phyloP scores from a whole-genome alignment of 2,888 invertebrate genomes.

The Allolobophora icterica region DNA sequence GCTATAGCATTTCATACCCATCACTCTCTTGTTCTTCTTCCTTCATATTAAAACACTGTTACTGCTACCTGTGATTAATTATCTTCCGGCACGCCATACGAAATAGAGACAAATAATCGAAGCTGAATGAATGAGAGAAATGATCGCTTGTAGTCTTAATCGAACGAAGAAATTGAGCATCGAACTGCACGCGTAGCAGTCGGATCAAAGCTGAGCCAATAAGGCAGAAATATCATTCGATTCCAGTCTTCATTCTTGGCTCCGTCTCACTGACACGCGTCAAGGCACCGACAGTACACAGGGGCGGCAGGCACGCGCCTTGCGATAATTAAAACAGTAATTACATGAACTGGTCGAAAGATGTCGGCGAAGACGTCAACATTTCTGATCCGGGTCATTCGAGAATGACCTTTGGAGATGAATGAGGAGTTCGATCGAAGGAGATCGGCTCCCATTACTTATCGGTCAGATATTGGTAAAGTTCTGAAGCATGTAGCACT shows the following conservation, averaged over 20 bases:
- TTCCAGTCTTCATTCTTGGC: background rate
- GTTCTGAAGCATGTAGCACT: background rate
- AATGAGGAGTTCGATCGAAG: background rate
- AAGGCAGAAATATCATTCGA: too few relatives aligned
- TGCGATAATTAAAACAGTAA: background rate
- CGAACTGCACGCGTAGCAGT: background rate
- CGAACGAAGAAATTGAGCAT: background rate
- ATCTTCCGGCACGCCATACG: background rate
- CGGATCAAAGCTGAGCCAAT: background rate
- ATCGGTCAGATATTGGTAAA: background rate
- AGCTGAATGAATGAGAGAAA: background rate
- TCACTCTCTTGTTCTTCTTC: background rate
- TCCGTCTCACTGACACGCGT: background rate
- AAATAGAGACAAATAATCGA: background rate
- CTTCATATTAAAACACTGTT: background rate
- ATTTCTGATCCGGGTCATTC: conserved; percentile 11
- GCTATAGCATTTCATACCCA: background rate
- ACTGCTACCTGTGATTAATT: background rate
- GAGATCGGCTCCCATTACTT: background rate
- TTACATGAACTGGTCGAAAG: background rate
- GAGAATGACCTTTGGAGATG: conserved; percentile 6
- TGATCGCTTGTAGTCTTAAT: background rate
- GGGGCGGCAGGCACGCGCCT: background rate
- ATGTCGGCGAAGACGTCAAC: background rate
- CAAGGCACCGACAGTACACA: background rate